These are phyloP conservation scores for Zaprionus taronus DNA, from an alignment of 1,140 invertebrate species.

Conservation along the genomic window DNA sequence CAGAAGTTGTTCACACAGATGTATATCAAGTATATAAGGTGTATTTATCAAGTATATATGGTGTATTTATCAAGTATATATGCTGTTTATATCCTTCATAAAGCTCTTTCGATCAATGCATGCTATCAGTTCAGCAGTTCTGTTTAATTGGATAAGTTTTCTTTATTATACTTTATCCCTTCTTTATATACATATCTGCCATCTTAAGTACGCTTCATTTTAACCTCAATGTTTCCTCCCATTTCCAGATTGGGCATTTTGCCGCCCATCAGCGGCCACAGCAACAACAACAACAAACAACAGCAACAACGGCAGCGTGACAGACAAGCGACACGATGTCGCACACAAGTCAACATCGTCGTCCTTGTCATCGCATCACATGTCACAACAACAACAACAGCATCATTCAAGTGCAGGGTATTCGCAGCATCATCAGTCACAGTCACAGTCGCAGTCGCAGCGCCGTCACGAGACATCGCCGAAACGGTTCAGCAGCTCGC, in stretches of 20 bases:
- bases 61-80: too few species aligned
- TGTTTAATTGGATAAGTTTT: background rate
- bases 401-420: slow-evolving; percentile 42
- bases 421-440: slow-evolving; percentile 30
- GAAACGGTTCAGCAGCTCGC: slow-evolving; percentile 87
- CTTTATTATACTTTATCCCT: too few species aligned
- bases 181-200: background rate
- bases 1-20: too few species aligned
- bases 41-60: too few species aligned
- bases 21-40: too few species aligned
- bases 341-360: slow-evolving; percentile 44
- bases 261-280: slow-evolving; percentile 56
- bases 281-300: slow-evolving; percentile 38
- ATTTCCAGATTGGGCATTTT: slow-evolving; percentile 72
- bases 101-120: too few species aligned
- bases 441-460: slow-evolving; percentile 76
- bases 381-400: slow-evolving; percentile 30
- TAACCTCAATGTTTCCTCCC: background rate
- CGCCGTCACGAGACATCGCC: slow-evolving; percentile 82
- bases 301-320: slow-evolving; percentile 30
- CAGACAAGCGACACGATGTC: slow-evolving; percentile 57
- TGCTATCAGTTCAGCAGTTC: too few species aligned
- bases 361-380: slow-evolving; percentile 47
- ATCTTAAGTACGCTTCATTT: background rate
- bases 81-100: too few species aligned